phyloP scores from a whole-genome alignment of 2,113 vertebrate genomes.

The Melanotaenia duboulayi region DNA sequence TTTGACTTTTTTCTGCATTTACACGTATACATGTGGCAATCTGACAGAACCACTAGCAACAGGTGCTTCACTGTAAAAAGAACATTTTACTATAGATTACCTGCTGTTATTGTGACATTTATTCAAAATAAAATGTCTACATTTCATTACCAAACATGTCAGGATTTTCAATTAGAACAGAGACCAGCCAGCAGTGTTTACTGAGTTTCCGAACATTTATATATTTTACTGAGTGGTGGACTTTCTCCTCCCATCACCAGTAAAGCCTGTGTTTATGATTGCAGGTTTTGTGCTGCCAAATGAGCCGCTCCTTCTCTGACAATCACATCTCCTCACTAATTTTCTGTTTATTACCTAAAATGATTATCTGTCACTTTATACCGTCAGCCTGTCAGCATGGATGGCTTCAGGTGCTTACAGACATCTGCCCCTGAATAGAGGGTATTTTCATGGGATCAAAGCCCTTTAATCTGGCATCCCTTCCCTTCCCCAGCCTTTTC shows the following conservation, averaged over 20 bases:
- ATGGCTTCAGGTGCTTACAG: slow-evolving; percentile 24
- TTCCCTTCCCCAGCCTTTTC: slow-evolving; percentile 35
- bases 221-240: slow-evolving; percentile 34
- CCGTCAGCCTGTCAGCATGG: slow-evolving; percentile 8
- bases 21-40: background rate
- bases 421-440: slow-evolving; percentile 42
- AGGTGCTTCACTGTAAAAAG: background rate
- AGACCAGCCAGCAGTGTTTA: slow-evolving; percentile 19
- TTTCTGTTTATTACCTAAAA: slow-evolving; percentile 49
- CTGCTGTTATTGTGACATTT: background rate
- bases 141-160: slow-evolving; percentile 20
- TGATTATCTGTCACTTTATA: slow-evolving; percentile 39
- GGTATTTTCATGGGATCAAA: slow-evolving; percentile 52
- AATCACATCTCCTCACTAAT: slow-evolving; percentile 26
- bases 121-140: background rate
- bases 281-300: slow-evolving; percentile 41
- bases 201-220: slow-evolving; percentile 28
- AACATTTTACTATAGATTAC: background rate
- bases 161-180: slow-evolving; percentile 36
- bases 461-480: slow-evolving; percentile 48
- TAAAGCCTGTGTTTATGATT: slow-evolving; percentile 37
- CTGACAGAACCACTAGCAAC: background rate
- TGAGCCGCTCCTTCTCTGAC: slow-evolving; percentile 12
- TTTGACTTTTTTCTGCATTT: background rate
- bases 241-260: slow-evolving; percentile 13